phyloP scores from a whole-genome alignment of 2,888 invertebrate genomes.

The Thymelicus sylvestris region DNA sequence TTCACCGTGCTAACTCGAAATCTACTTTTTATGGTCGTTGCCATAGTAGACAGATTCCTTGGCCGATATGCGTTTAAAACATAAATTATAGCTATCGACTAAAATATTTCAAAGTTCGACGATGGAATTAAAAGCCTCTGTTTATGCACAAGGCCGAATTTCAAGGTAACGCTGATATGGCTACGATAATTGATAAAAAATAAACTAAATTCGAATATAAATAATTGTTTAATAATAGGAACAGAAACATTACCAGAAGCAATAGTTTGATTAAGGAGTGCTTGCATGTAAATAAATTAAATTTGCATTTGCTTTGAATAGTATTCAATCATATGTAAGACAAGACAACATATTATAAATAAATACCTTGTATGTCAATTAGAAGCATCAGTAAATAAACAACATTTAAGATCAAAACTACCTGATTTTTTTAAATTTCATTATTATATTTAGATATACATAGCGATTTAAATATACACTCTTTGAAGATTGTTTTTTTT shows the following conservation, averaged over 20 bases:
- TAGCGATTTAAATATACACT: no score
- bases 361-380: no score
- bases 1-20: conserved; percentile 67
- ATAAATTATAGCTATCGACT: conserved; percentile 62
- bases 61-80: conserved; percentile 67
- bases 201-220: neutral
- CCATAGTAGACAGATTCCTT: conserved; percentile 69
- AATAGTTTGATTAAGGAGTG: no score
- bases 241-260: no score
- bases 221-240: neutral
- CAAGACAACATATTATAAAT: no score
- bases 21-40: conserved; percentile 71
- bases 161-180: conserved; percentile 5
- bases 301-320: no score
- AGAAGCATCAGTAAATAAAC: neutral
- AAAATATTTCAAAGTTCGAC: conserved; percentile 62
- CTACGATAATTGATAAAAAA: neutral
- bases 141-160: conserved; percentile 36
- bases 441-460: no score
- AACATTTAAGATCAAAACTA: no score
- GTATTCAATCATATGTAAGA: no score
- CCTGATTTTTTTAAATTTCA: neutral
- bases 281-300: no score
- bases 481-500: no score
- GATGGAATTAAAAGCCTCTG: conserved; percentile 47